Percentiles rank a stretch among this genome's conserved stretches.
Evolutionary conservation across 1,140 invertebrate species (phyloP).

Genomic region (Cepaea nemoralis): DNA sequence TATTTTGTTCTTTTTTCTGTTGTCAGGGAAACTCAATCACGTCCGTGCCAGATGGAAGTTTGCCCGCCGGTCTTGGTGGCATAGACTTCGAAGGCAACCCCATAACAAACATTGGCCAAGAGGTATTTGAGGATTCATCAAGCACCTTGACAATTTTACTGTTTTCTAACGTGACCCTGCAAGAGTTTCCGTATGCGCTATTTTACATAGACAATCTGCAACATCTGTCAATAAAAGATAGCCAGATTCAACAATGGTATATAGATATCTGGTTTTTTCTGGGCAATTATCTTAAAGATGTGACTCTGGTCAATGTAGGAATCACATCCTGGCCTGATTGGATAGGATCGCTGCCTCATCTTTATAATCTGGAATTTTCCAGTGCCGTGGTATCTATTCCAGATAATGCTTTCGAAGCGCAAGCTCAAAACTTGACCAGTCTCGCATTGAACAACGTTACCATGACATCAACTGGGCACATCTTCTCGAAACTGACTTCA

Average conservation of each 20-base stretch:
- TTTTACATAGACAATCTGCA: neutral
- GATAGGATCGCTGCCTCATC: neutral
- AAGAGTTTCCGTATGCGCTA: neutral
- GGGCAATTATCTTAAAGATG: neutral
- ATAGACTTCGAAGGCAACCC: neutral
- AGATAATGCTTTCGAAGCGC: neutral
- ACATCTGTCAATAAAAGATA: neutral
- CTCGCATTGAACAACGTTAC: neutral
- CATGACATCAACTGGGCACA: neutral
- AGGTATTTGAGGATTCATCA: neutral
- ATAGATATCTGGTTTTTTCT: neutral
- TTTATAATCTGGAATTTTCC: neutral
- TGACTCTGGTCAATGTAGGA: neutral
- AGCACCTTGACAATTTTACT: neutral
- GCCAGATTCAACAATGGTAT: constrained; percentile 3
- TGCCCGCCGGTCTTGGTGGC: neutral
- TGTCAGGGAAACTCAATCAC: neutral
- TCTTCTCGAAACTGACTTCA: neutral
- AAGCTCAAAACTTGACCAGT: neutral
- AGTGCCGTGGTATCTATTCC: neutral
- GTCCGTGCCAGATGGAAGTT: neutral
- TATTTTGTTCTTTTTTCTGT: neutral
- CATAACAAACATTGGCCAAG: neutral
- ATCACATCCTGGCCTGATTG: neutral
- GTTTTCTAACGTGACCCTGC: neutral